Evolutionary conservation across 1,140 invertebrate species (phyloP).

Genomic region (Agrypnia vestita): DNA sequence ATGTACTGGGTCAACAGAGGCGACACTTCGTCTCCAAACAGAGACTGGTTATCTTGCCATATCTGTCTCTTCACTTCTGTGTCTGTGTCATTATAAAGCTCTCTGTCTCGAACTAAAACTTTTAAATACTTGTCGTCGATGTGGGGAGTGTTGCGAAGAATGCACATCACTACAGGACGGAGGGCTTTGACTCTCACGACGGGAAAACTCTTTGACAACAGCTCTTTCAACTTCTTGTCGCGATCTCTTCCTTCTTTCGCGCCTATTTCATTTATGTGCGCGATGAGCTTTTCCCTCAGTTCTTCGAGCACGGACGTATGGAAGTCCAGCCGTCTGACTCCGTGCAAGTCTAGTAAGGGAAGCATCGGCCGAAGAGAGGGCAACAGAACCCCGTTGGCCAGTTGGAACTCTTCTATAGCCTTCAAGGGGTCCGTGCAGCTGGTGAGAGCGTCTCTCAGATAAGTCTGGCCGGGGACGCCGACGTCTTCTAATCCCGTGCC

Average conservation of each 20-base stretch:
- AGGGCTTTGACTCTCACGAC: constrained; percentile 92
- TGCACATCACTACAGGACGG: constrained; percentile 96
- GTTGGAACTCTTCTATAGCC: constrained; percentile 98
- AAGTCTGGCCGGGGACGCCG: constrained; percentile 92
- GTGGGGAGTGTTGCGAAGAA: constrained; percentile 92
- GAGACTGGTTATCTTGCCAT: constrained; percentile 97
- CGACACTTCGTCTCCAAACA: constrained; percentile 98
- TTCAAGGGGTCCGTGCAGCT: constrained; percentile 96
- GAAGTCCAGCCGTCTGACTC: constrained; percentile 92
- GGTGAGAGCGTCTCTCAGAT: constrained; percentile 91
- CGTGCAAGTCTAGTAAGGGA: constrained; percentile 94
- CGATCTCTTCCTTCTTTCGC: constrained; percentile 83
- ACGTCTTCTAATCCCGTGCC: constrained; percentile 86
- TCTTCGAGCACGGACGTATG: constrained; percentile 96
- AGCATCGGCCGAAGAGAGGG: constrained; percentile 95
- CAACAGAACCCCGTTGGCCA: constrained; percentile 94
- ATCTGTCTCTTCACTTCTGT: constrained; percentile 98
- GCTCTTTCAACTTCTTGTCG: constrained; percentile 91
- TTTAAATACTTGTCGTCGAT: constrained; percentile 92
- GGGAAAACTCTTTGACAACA: constrained; percentile 94
- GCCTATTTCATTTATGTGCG: constrained; percentile 91
- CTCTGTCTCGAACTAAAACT: constrained; percentile 90
- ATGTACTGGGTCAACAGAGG: constrained; percentile 95
- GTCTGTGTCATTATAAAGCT: constrained; percentile 94
- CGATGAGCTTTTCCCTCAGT: constrained; percentile 89